Percentiles rank a stretch among this genome's conserved stretches.
Conservation (phyloP, 2,113 vertebrate genomes). For the Cyanoderma ruficeps region DNA sequence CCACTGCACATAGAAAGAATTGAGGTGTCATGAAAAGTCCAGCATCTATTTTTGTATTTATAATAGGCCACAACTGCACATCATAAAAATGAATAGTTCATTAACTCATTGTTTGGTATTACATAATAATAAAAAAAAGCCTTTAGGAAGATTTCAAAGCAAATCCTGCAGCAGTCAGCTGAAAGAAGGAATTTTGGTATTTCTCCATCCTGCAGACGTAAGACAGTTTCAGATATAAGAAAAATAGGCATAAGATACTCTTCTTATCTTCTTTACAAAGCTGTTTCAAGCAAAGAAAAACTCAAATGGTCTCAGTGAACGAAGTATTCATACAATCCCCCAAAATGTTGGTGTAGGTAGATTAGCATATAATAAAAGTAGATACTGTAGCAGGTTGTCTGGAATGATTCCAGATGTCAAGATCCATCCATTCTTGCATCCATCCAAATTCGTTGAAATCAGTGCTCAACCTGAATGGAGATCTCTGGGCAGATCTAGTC, state of each 20-base stretch:
- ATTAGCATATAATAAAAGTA: background rate
- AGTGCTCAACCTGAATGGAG: background rate
- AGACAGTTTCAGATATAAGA: background rate
- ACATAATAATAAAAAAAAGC: background rate
- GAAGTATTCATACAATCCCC: background rate
- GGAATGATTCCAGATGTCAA: background rate
- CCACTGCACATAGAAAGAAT: background rate
- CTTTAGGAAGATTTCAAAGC: background rate
- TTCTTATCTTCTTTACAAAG: background rate
- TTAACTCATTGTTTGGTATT: background rate
- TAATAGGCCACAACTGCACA: background rate
- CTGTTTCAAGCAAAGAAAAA: background rate
- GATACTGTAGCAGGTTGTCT: background rate
- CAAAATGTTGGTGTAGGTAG: background rate
- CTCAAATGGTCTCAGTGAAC: background rate
- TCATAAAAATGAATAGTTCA: slow-evolving; percentile 5
- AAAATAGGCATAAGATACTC: background rate
- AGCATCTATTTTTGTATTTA: background rate
- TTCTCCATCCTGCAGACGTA: background rate
- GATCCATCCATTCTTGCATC: background rate
- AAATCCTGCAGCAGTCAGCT: background rate
- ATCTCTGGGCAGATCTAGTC: background rate
- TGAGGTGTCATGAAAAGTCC: background rate
- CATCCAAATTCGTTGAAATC: background rate
- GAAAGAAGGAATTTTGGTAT: slow-evolving; percentile 21